Evolutionary conservation across 1,140 invertebrate genomes (phyloP).

Genomic region (Antheraea pernyi): DNA sequence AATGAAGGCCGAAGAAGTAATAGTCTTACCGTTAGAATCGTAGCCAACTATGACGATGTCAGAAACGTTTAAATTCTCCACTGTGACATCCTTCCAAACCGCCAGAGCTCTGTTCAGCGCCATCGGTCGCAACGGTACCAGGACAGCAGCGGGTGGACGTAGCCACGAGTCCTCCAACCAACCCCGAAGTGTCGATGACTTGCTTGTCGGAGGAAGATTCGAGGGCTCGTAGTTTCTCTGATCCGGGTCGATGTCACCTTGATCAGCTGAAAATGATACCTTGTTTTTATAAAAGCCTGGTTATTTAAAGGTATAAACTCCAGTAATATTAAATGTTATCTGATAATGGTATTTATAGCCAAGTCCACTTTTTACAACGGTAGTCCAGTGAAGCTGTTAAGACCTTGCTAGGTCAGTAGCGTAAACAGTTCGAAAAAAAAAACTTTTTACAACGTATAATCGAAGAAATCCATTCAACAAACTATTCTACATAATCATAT

Average conservation of each 20-base stretch:
- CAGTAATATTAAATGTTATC: too few relatives aligned
- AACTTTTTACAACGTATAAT: too few relatives aligned
- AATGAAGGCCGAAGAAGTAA: not conserved
- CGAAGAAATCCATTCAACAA: too few relatives aligned
- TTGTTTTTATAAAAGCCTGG: not conserved
- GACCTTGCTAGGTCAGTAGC: too few relatives aligned
- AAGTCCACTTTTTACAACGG: too few relatives aligned
- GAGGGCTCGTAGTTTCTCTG: not conserved
- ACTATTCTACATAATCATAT: too few relatives aligned
- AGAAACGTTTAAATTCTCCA: constrained; percentile 53
- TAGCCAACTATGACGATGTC: constrained; percentile 70
- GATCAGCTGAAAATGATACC: not conserved
- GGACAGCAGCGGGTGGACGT: constrained; percentile 77
- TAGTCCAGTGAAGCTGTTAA: too few relatives aligned
- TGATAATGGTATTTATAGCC: too few relatives aligned
- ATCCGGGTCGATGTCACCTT: not conserved
- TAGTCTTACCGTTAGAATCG: constrained; percentile 62
- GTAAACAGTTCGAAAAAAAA: too few relatives aligned
- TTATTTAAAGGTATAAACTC: too few relatives aligned
- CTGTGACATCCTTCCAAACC: constrained; percentile 69
- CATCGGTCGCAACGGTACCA: constrained; percentile 72
- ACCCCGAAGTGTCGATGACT: constrained; percentile 61
- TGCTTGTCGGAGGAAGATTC: constrained; percentile 25
- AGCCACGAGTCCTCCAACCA: constrained; percentile 81
- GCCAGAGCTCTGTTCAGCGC: constrained; percentile 74